phyloP scores from a whole-genome alignment of 2,888 invertebrate species.

The Ashinkailepas kermadecensis region DNA sequence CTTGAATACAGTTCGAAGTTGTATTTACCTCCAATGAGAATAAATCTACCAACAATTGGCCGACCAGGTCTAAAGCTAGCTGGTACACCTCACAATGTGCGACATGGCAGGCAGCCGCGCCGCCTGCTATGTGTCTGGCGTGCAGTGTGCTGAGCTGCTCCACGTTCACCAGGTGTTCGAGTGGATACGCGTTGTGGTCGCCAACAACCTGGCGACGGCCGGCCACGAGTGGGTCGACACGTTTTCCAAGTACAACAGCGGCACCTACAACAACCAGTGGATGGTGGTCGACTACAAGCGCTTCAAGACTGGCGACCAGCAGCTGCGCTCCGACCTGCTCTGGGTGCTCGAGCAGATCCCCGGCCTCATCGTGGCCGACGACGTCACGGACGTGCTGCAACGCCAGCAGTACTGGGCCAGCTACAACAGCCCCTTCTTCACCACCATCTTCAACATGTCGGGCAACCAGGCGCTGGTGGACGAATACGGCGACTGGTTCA shows the following conservation, averaged over 20 bases:
- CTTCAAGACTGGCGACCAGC: slow-evolving; percentile 25
- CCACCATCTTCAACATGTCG: not conserved
- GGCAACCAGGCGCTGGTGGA: not conserved
- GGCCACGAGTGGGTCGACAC: slow-evolving; percentile 64
- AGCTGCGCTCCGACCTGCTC: slow-evolving; percentile 43
- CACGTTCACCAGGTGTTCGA: slow-evolving; percentile 14
- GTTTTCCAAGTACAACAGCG: slow-evolving; percentile 62
- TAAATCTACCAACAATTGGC: no score
- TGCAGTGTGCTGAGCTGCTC: not conserved
- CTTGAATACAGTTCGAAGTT: no score
- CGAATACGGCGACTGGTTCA: not conserved
- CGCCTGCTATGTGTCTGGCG: not conserved
- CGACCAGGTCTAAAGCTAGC: no score
- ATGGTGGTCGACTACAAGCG: slow-evolving; percentile 64
- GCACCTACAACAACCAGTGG: slow-evolving; percentile 82
- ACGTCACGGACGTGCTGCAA: slow-evolving; percentile 50
- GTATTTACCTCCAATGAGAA: no score
- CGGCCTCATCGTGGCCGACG: slow-evolving; percentile 52
- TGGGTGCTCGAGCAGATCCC: slow-evolving; percentile 13
- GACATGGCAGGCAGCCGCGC: no score
- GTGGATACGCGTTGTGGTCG: slow-evolving; percentile 62
- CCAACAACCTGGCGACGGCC: slow-evolving; percentile 66
- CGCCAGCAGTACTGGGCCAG: slow-evolving; percentile 10
- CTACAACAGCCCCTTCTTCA: slow-evolving; percentile 10
- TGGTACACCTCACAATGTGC: no score